These are phyloP conservation scores for Antennarius maculatus DNA, from an alignment of 2,797 vertebrate species.

Conservation along the genomic window DNA sequence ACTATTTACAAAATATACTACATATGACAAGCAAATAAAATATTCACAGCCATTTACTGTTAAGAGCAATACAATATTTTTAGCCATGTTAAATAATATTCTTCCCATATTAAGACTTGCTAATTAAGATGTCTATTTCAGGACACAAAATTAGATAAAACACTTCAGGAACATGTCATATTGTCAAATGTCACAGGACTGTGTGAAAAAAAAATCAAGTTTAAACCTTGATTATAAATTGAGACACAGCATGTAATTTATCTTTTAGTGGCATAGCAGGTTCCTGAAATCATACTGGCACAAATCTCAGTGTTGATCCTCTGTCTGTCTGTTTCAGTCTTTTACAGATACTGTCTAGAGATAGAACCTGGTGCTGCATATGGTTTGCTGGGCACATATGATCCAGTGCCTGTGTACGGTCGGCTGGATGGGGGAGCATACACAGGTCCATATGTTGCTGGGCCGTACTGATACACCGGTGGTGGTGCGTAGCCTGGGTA, in stretches of 20 bases:
- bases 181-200: slow-evolving; percentile 16
- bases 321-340: slow-evolving; percentile 7
- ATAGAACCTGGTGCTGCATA: slow-evolving; percentile 61
- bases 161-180: background rate
- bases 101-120: background rate
- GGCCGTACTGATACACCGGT: slow-evolving; percentile 47
- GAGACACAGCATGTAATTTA: slow-evolving; percentile 6
- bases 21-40: slow-evolving; percentile 31
- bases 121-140: background rate
- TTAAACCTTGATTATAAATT: background rate
- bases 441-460: slow-evolving; percentile 53
- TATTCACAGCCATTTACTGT: slow-evolving; percentile 1
- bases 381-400: slow-evolving; percentile 68
- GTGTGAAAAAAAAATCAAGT: background rate
- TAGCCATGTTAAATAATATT: background rate
- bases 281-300: slow-evolving; percentile 2
- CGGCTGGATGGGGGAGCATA: slow-evolving; percentile 64
- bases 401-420: slow-evolving; percentile 55
- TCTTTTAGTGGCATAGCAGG: background rate
- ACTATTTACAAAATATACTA: slow-evolving; percentile 35
- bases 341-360: slow-evolving; percentile 63
- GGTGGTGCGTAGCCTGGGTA: slow-evolving; percentile 53
- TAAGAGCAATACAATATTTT: slow-evolving; percentile 3
- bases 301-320: slow-evolving; percentile 31
- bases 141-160: slow-evolving; percentile 1